Evolutionary conservation across 2,888 invertebrate species (phyloP).

Genomic region (Keiferia lycopersicella): DNA sequence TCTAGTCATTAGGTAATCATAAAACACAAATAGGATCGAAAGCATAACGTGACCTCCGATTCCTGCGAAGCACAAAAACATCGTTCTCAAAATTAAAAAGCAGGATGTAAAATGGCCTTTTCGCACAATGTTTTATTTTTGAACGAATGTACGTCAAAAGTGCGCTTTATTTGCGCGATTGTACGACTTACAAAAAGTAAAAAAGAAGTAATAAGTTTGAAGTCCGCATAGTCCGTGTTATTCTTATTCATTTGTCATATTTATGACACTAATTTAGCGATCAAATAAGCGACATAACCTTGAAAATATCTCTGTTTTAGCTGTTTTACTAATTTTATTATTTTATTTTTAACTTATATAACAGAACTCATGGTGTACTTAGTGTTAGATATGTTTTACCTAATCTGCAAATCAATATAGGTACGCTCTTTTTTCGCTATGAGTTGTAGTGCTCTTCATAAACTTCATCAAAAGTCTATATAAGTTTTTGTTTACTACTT

Average conservation of each 20-base stretch:
- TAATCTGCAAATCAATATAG: no score
- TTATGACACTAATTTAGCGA: not conserved
- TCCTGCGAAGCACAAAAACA: no score
- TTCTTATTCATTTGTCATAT: not conserved
- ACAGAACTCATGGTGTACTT: no score
- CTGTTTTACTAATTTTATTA: no score
- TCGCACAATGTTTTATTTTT: not conserved
- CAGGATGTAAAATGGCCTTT: not conserved
- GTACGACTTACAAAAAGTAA: not conserved
- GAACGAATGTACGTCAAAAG: not conserved
- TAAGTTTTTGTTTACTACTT: not conserved
- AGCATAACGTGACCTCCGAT: no score
- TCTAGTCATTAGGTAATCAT: no score
- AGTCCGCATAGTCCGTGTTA: not conserved
- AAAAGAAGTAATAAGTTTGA: not conserved
- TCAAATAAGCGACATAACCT: constrained; percentile 1
- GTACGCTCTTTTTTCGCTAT: no score
- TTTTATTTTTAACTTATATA: no score
- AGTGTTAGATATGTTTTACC: no score
- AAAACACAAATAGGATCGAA: no score
- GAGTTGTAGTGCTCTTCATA: no score
- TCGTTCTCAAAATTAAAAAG: no score
- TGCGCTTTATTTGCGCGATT: not conserved
- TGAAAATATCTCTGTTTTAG: not conserved
- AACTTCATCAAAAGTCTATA: not conserved